Evolutionary conservation across 1,140 invertebrate species (phyloP).

Genomic region (Probaryconus sp.): DNA sequence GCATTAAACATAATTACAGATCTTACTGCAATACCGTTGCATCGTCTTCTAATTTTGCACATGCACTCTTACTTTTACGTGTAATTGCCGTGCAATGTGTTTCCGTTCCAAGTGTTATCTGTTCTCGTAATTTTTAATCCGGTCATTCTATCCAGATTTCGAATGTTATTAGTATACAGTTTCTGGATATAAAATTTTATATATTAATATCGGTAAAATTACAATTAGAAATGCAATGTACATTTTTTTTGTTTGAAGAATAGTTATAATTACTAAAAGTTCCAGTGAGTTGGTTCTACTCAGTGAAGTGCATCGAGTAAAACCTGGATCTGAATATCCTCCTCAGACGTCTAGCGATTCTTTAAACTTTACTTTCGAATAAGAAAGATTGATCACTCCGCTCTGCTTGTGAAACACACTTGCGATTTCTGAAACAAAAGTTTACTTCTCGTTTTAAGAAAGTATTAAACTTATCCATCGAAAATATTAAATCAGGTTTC

Average conservation of each 20-base stretch:
- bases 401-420: constrained; percentile 35
- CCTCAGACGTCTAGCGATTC: constrained; percentile 7
- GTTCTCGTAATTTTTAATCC: no score
- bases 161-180: no score
- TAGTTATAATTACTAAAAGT: constrained; percentile 37
- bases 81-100: background rate
- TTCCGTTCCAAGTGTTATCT: background rate
- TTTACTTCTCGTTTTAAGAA: constrained; percentile 34
- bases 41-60: constrained; percentile 3
- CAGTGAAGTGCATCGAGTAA: constrained; percentile 40
- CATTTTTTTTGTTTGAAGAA: constrained; percentile 16
- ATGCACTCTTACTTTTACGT: constrained; percentile 2
- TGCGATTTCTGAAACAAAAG: constrained; percentile 43
- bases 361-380: constrained; percentile 42
- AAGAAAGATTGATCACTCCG: constrained; percentile 39
- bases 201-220: no score
- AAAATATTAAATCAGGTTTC: constrained; percentile 33
- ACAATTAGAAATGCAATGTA: constrained; percentile 2
- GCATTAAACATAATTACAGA: constrained; percentile 8
- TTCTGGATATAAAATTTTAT: no score
- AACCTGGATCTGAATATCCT: constrained; percentile 16
- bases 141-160: no score
- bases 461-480: constrained; percentile 28
- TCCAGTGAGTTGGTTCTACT: constrained; percentile 27
- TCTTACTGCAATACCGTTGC: constrained; percentile 1